Base-by-base conservation (phyloP, 2,113 vertebrate species). In the Galemys pyrenaicus region DNA sequence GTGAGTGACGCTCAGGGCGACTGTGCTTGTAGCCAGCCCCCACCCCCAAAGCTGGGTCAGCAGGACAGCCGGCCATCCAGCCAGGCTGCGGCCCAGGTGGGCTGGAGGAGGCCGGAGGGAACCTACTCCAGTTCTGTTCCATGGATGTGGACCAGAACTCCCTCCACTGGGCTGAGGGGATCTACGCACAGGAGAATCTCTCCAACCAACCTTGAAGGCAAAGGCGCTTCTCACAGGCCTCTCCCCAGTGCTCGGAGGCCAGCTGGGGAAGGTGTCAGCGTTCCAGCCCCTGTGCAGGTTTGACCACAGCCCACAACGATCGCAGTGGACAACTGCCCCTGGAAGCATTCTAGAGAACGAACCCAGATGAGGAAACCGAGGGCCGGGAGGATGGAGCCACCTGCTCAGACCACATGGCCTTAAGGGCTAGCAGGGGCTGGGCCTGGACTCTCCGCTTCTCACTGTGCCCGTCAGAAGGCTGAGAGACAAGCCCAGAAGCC, bases 281-380 rank as follows among this genome's bases (percentile, higher is more conserved):
- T 98, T 98, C 98, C 98, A 94, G 95, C 95, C 91, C 89, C 98
- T 97, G 97, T 85, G 97, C 97, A 86, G 98, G 98, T 99, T 99
- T 98, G 98, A 98, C 99, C 98, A 98, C 58, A 96, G 97, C 94
- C 95, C 99, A 99, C 99, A 98, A 62, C 94, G 96, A 98, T 99
- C 98, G 96, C 95, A 62, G 97, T 96, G 97, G 87, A 95, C 97
- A 95, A 97, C 96, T 39, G 49, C 49, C 46, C 49, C 49, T 51
- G 3, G 49, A 17, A 51, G 49, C 49, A 17, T 51, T 51, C 16
- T 17, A 16, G 49, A 17, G 49, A 51, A 51, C 15, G 49, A 51
- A 13, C 49, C 49, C 30, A 74, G 67, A 44, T 6, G 35, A 35
- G 65, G 46, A 75, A 37, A 88, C 56, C 1, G 64, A 81, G 56